Evolutionary conservation across 2,797 vertebrate genomes (phyloP), one percentile per base, ranked within the genome.

Genomic region (Coilia nasus): DNA sequence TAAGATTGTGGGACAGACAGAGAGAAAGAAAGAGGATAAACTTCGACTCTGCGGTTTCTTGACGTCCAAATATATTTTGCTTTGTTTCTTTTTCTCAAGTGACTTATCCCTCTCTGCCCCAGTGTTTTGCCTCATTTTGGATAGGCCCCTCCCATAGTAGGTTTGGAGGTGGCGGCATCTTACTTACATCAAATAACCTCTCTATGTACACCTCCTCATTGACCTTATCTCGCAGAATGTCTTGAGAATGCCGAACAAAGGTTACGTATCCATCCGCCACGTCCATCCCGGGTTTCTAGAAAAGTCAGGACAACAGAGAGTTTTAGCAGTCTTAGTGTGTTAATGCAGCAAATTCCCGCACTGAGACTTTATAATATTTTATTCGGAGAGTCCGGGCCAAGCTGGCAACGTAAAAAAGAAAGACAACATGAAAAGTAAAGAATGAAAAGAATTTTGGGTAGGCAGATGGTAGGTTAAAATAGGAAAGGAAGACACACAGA

Each of bases 201-300:
- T 99, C 98, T 99, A 99, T 99, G 97, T 99, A 99, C 97, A 99
- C 98, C 98, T 99, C 98, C 97, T 99, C 98, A 99, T 99, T 99
- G 98, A 99, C 98, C 98, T 99, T 99, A 97, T 99, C 98, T 97
- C 98, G 97, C 89, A 99, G 97, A 93, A 99, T 97, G 96, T 99
- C 98, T 97, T 99, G 98, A 97, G 98, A 99, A 95, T 99, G 98
- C 94, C 98, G 98, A 91, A 99, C 97, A 95, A 98, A 99, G 95
- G 98, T 99, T 96, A 99, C 98, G 88, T 99, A 99, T 95, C 97
- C 97, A 82, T 99, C 98, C n/a, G 98, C 98, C 94, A 99, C 97
- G 82, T 99, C 98, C 98, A 99, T 99, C 89, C 98, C 98, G 6
- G 98, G 98, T 95, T 99, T 99, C 98, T 99, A 96, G 89, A 91